phyloP scores from a whole-genome alignment of 1,140 invertebrate genomes.

The Batillaria attramentaria region DNA sequence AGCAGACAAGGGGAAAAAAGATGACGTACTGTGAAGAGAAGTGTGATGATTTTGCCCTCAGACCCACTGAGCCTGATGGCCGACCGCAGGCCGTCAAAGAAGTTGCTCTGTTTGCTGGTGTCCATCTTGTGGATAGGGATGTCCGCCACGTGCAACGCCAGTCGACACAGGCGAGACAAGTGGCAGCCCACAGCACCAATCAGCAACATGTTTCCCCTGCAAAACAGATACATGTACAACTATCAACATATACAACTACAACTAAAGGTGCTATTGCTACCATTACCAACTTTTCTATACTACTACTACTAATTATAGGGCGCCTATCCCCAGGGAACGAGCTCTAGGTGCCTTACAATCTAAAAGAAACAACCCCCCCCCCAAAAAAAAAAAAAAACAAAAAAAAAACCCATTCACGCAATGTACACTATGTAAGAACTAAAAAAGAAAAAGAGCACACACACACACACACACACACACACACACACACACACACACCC shows the following conservation, averaged over 20 bases:
- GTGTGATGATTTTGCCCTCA: conserved; percentile 67
- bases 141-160: conserved; percentile 70
- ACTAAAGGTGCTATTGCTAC: background rate
- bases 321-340: no score
- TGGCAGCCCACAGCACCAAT: conserved; percentile 69
- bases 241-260: background rate
- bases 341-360: no score
- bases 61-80: conserved; percentile 69
- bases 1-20: conserved; percentile 41
- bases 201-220: conserved; percentile 69
- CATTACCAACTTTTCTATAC: background rate
- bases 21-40: conserved; percentile 66
- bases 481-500: no score
- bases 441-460: no score
- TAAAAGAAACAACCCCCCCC: no score
- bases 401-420: no score
- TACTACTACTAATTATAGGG: no score
- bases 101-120: conserved; percentile 67
- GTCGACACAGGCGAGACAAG: conserved; percentile 65
- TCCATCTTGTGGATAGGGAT: conserved; percentile 67
- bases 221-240: conserved; percentile 28
- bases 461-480: no score
- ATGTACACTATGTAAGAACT: background rate
- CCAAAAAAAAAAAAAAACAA: no score
- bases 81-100: conserved; percentile 70